phyloP scores from a whole-genome alignment of 2,113 vertebrate genomes.

The Aspidoscelis tigris region DNA sequence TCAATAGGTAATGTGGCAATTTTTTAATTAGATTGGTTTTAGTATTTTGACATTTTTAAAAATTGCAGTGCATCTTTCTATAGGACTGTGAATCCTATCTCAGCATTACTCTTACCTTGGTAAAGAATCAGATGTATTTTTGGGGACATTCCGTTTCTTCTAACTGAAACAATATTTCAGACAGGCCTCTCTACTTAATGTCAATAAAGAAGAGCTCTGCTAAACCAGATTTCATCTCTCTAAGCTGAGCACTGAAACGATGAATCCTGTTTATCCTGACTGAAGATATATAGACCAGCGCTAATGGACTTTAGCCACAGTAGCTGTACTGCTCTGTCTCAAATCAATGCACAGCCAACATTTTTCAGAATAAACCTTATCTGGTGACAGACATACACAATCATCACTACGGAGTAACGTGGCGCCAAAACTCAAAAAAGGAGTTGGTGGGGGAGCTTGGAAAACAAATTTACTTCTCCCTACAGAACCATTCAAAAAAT shows the following conservation, averaged over 20 bases:
- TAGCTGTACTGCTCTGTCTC: slow-evolving; percentile 24
- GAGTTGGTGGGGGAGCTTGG: no score
- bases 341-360: slow-evolving; percentile 28
- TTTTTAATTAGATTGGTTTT: neutral
- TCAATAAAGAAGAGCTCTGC: slow-evolving; percentile 50
- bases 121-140: neutral
- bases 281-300: slow-evolving; percentile 47
- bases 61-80: slow-evolving; percentile 22
- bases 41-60: neutral
- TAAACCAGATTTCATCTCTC: slow-evolving; percentile 42
- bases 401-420: neutral
- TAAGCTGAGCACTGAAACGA: slow-evolving; percentile 40
- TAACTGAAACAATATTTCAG: slow-evolving; percentile 38
- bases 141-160: neutral
- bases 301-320: slow-evolving; percentile 47
- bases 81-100: neutral
- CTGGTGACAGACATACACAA: slow-evolving; percentile 29
- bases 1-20: neutral
- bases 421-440: neutral
- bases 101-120: neutral
- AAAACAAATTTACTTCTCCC: neutral
- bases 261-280: slow-evolving; percentile 40
- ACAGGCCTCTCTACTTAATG: slow-evolving; percentile 19
- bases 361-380: slow-evolving; percentile 48
- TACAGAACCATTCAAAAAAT: neutral